Percentiles rank a stretch among this genome's conserved stretches.
phyloP scores from a whole-genome alignment of 2,797 vertebrate species.

The Gouania willdenowi region DNA sequence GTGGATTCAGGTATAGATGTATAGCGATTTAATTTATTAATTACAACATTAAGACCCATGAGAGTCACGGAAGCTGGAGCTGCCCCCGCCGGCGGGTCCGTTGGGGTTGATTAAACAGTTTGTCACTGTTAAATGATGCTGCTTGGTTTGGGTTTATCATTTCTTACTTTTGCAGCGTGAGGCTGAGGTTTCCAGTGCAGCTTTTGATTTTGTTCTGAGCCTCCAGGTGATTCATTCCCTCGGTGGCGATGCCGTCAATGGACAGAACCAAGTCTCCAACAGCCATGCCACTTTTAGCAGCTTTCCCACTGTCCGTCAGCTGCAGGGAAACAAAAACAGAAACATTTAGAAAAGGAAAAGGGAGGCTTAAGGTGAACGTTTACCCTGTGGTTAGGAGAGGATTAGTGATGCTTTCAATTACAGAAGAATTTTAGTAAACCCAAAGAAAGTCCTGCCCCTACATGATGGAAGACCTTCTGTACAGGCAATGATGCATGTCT shows the following conservation, averaged over 20 bases:
- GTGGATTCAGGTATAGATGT: too few relatives aligned
- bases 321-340: slow-evolving; percentile 50
- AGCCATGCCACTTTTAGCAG: slow-evolving; percentile 81
- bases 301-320: slow-evolving; percentile 90
- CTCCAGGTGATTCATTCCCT: slow-evolving; percentile 95
- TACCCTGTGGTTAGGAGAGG: slow-evolving; percentile 20
- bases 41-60: too few relatives aligned
- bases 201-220: slow-evolving; percentile 98
- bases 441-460: slow-evolving; percentile 35
- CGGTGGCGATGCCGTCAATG: slow-evolving; percentile 88
- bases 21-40: too few relatives aligned
- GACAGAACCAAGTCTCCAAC: slow-evolving; percentile 92
- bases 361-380: slow-evolving; percentile 6
- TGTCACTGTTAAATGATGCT: slow-evolving; percentile 15
- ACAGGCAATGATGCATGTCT: slow-evolving; percentile 15
- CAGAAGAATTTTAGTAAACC: slow-evolving; percentile 8
- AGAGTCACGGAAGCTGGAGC: too few relatives aligned
- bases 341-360: neutral
- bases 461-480: slow-evolving; percentile 15
- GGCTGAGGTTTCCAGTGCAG: slow-evolving; percentile 85
- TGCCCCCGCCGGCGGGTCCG: too few relatives aligned
- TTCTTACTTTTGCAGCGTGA: slow-evolving; percentile 86
- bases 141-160: slow-evolving; percentile 4
- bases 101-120: slow-evolving; percentile 9
- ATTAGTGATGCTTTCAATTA: slow-evolving; percentile 25